Conservation (phyloP, 2,797 vertebrate genomes). For the Acrocephalus scirpaceus region DNA sequence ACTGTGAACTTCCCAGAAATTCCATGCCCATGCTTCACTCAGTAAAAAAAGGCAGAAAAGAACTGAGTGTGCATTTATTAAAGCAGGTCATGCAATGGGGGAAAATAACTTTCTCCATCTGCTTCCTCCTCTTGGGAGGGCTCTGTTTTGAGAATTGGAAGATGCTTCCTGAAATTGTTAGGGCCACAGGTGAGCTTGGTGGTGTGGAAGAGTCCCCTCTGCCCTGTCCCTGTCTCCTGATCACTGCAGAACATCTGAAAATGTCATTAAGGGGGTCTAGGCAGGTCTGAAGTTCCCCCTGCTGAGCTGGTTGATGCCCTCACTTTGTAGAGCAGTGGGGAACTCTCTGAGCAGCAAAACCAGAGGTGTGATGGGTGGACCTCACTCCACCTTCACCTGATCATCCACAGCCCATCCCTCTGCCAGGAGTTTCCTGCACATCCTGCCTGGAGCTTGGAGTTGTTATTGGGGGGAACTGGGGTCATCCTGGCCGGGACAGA, state of each 20-base stretch:
- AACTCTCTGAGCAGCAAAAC: background rate
- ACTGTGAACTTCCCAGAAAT: background rate
- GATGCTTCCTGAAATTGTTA: conserved; percentile 69
- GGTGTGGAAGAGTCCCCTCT: background rate
- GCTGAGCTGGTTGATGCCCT: rapidly evolving
- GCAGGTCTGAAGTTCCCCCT: background rate
- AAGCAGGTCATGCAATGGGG: conserved; percentile 11
- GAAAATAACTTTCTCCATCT: conserved; percentile 67
- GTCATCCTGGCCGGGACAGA: background rate
- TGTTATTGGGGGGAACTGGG: background rate
- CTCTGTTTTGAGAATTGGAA: conserved; percentile 29
- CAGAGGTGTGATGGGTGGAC: background rate
- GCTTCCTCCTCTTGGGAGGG: conserved; percentile 42
- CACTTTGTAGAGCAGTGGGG: background rate
- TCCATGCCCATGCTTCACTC: background rate
- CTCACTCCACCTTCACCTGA: background rate
- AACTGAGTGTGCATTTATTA: conserved; percentile 52
- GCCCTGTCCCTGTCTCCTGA: background rate
- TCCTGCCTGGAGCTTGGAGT: background rate
- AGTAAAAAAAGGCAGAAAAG: conserved; percentile 18
- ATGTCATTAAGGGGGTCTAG: background rate
- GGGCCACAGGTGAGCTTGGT: background rate
- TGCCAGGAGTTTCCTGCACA: background rate
- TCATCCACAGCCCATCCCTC: background rate
- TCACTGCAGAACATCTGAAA: background rate